Percentiles rank a stretch among this genome's conserved stretches.
These are phyloP conservation scores for Stenopsyche tienmushanensis DNA, from an alignment of 1,140 invertebrate species.

Conservation along the genomic window DNA sequence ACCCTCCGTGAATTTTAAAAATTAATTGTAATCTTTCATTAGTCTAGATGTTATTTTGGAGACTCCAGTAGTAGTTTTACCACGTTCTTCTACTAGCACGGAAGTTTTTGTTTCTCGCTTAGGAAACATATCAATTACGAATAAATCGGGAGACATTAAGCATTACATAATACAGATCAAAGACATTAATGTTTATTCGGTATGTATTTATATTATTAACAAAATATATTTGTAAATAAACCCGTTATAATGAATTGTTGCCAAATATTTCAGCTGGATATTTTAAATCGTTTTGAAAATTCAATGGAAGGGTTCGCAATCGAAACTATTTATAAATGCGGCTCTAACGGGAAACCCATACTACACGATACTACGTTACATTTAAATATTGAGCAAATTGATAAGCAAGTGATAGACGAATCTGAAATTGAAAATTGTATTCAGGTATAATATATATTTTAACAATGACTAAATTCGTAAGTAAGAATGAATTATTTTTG, in stretches of 20 bases:
- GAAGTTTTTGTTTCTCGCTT: slow-evolving; percentile 91
- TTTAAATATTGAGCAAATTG: slow-evolving; percentile 32
- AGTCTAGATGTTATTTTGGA: slow-evolving; percentile 78
- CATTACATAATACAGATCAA: slow-evolving; percentile 67
- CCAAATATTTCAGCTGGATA: slow-evolving; percentile 31
- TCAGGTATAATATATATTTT: slow-evolving; percentile 15
- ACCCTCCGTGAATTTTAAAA: no score
- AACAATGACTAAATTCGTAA: not conserved
- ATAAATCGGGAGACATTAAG: slow-evolving; percentile 51
- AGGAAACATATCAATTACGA: slow-evolving; percentile 78
- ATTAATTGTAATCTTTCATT: no score
- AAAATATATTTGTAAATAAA: not conserved
- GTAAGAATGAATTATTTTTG: not conserved
- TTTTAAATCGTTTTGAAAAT: slow-evolving; percentile 20
- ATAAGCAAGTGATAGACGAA: slow-evolving; percentile 12
- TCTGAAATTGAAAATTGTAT: slow-evolving; percentile 16
- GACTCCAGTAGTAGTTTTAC: slow-evolving; percentile 87
- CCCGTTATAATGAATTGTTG: not conserved
- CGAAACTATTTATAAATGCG: slow-evolving; percentile 35
- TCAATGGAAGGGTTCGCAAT: slow-evolving; percentile 20
- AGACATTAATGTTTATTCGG: slow-evolving; percentile 85
- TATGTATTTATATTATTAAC: slow-evolving; percentile 26
- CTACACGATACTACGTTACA: slow-evolving; percentile 45
- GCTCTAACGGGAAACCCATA: slow-evolving; percentile 43
- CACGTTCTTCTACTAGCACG: slow-evolving; percentile 71